phyloP scores from a whole-genome alignment of 2,888 invertebrate species.

The Chymomyza amoena region DNA sequence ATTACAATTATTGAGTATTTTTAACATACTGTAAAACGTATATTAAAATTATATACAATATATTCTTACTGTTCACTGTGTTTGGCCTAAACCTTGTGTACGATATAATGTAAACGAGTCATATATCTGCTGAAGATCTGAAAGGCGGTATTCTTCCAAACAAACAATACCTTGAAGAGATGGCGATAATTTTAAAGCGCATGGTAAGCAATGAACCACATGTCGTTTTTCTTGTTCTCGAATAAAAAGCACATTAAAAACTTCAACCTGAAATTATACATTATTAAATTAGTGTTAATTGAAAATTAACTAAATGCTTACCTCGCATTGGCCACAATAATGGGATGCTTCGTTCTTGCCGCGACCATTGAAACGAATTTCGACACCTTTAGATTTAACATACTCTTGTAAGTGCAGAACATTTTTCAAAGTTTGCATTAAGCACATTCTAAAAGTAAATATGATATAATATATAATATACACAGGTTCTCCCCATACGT shows the following conservation, averaged over 20 bases:
- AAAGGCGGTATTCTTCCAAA: conserved; percentile 95
- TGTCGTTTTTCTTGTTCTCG: conserved; percentile 96
- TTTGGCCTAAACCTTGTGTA: conserved; percentile 75
- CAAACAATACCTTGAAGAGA: conserved; percentile 94
- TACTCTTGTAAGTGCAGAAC: conserved; percentile 92
- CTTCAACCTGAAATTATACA: conserved; percentile 87
- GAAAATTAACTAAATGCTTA: conserved; percentile 75
- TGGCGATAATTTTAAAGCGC: conserved; percentile 92
- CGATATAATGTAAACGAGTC: conserved; percentile 90
- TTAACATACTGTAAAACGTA: not conserved
- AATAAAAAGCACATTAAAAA: conserved; percentile 98
- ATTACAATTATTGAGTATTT: not conserved
- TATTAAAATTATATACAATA: not conserved
- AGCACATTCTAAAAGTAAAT: conserved; percentile 84
- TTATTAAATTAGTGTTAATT: not conserved
- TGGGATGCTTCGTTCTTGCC: conserved; percentile 97
- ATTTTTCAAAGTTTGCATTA: conserved; percentile 92
- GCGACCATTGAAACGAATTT: conserved; percentile 95
- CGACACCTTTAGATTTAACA: conserved; percentile 90
- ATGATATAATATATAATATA: not conserved
- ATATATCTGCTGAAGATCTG: conserved; percentile 93
- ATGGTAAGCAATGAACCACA: conserved; percentile 97
- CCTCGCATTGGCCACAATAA: conserved; percentile 99
- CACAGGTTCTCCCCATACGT: conserved; percentile 69
- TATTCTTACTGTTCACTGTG: not conserved